Evolutionary conservation across 2,888 invertebrate species (phyloP), one percentile per base, ranked within the genome.

Genomic region (Nomada ferruginata): DNA sequence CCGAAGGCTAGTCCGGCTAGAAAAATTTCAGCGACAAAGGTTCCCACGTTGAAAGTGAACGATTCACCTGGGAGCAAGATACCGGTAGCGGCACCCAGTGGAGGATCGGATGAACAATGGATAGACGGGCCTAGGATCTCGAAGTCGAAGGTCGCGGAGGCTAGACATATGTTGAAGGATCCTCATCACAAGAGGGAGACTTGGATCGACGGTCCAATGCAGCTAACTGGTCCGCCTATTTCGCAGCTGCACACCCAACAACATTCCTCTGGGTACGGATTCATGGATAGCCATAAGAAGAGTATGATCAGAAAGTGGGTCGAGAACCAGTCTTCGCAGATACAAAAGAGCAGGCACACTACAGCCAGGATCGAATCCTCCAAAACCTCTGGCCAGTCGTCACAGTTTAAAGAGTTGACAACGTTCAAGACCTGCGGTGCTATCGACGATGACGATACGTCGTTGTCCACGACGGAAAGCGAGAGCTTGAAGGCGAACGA

Each of bases 121-220:
- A 97, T 99, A 83, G 99, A 99, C 94, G 99, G 99, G 0, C 99
- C 99, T 0, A 95, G 98, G 91, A 97, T 98, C 89, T 97, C 97
- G 0, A 96, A 97, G 91, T 97, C 96, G 23, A 97, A 97, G 93
- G 96, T 97, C 70, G 97, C 97, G 2, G 97, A 97, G 93, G 97
- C 97, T 0, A 94, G 97, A 64, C 97, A 97, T 92, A 95, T 97
- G 85, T 95, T 97, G 91, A 97, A 97, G 90, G 97, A 97, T 94
- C 95, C 96, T 1, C 95, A 97, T 92, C 97, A 97, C 91, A 97
- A 97, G 93, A 95, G 96, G 61, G 99, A 98, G 94, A 98, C 98
- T 2, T 99, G 99, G 99, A 97, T 99, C 73, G 99, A 99, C 93
- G 99, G 99, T 0, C 99, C 99, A 1, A 97, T 97, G 95, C 97